These are phyloP conservation scores for Myripristis murdjan DNA, from an alignment of 2,797 vertebrate genomes.

Conservation along the genomic window DNA sequence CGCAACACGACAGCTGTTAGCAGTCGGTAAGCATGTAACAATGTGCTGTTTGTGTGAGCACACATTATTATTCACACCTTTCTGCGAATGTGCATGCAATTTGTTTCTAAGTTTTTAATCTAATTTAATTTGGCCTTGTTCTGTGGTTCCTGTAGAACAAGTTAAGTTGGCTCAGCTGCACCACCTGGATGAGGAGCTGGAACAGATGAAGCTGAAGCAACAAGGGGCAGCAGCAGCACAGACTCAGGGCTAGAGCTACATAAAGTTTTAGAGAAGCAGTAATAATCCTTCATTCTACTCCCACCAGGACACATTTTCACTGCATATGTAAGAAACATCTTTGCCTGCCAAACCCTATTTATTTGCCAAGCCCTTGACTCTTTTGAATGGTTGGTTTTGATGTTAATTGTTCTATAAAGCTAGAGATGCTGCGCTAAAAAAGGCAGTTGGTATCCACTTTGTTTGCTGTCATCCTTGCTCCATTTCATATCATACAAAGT, in stretches of 20 bases:
- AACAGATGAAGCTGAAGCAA: constrained; percentile 38
- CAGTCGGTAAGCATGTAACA: constrained; percentile 70
- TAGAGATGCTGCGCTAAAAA: not conserved
- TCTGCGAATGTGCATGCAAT: not conserved
- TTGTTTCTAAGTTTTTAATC: not conserved
- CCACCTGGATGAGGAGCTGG: constrained; percentile 52
- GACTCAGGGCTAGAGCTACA: constrained; percentile 23
- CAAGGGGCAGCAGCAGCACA: constrained; percentile 5
- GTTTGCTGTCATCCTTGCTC: not conserved
- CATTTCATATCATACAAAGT: not conserved
- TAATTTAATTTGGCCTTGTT: constrained; percentile 3
- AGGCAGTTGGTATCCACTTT: not conserved
- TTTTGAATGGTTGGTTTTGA: constrained; percentile 3
- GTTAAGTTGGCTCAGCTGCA: constrained; percentile 69
- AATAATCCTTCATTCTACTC: not conserved
- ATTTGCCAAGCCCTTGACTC: not conserved
- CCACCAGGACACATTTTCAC: not conserved
- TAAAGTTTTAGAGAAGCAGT: not conserved
- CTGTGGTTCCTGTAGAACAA: constrained; percentile 62
- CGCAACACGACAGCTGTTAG: constrained; percentile 74
- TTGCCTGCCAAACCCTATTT: not conserved
- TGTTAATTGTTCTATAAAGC: constrained; percentile 3
- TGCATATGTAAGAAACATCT: not conserved
- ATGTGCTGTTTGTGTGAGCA: constrained; percentile 3
- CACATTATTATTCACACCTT: not conserved